phyloP scores from a whole-genome alignment of 2,113 vertebrate genomes.

The Pangasianodon hypophthalmus region DNA sequence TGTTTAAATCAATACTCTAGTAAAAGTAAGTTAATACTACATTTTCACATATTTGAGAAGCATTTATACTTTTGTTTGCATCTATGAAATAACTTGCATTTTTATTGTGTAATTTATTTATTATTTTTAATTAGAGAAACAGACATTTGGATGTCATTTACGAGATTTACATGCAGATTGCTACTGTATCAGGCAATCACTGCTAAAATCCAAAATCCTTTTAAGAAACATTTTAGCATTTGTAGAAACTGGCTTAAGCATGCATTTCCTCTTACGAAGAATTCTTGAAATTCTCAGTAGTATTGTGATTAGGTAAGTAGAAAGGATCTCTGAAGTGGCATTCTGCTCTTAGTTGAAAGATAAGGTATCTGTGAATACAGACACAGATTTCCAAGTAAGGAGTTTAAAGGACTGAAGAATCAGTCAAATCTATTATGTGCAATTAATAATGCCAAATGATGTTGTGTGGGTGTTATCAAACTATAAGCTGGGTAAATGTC shows the following conservation, averaged over 20 bases:
- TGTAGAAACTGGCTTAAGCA: neutral
- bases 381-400: neutral
- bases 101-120: neutral
- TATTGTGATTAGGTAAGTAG: neutral
- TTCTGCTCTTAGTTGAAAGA: neutral
- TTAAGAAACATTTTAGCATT: neutral
- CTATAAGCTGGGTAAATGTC: neutral
- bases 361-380: neutral
- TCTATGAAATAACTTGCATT: neutral
- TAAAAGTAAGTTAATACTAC: neutral
- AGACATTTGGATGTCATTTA: neutral
- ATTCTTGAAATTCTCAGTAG: neutral
- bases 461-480: neutral
- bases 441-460: neutral
- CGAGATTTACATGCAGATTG: neutral
- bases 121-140: neutral
- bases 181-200: neutral
- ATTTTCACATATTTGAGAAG: neutral
- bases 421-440: neutral
- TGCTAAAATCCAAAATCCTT: neutral
- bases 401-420: neutral
- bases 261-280: neutral
- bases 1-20: neutral
- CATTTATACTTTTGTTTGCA: neutral
- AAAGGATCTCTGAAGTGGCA: too few relatives aligned